Evolutionary conservation across 2,888 invertebrate genomes (phyloP), one percentile per base, ranked within the genome.

Genomic region (Lepidocyrtoides sp.): DNA sequence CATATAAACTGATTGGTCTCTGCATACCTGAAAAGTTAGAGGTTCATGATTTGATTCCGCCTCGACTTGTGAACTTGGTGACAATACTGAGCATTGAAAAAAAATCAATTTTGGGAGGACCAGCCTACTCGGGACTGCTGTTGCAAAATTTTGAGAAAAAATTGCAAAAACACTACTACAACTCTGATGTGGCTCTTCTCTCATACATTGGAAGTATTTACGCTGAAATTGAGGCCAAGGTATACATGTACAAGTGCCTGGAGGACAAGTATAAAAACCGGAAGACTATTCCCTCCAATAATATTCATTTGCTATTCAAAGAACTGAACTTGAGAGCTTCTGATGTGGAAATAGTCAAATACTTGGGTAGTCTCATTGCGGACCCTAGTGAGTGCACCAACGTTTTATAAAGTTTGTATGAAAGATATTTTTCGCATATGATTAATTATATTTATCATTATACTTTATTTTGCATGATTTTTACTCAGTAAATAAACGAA

Each of bases 11-110:
- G 3, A 94, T 95, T 84, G 95, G 95, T 0, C 91, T 95, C 0
- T 95, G 95, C 79, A 94, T 95, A 63, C 95, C 95, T 14, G 95
- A 95, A 79, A 92, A 95, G 32, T 92, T 94, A 0, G 93, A 94
- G 23, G 94, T 95, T 26, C 94, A 95, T 89, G 94, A 95, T 81
- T 94, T 95, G 89, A 94, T 95, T 32, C 94, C 93, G 81, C 91
- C 94, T 1, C 92, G 93, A 32, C 94, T 94, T 51, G 91, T 91
- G 10, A 93, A 92, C 48, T 82, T 54, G 41, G 93, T 94, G 0
- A 94, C 94, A 41, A 92, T 94, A 51, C 69, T 94, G 20, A 92
- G 93, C 81, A 86, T 88, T 3, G 93, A 93, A 41, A 93, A 89
- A 8, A 87, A 82, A n/a, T 29, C 72, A 20, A 88, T 77, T 48